Conservation (phyloP, 2,888 invertebrate genomes). For the Therioaphis trifolii region DNA sequence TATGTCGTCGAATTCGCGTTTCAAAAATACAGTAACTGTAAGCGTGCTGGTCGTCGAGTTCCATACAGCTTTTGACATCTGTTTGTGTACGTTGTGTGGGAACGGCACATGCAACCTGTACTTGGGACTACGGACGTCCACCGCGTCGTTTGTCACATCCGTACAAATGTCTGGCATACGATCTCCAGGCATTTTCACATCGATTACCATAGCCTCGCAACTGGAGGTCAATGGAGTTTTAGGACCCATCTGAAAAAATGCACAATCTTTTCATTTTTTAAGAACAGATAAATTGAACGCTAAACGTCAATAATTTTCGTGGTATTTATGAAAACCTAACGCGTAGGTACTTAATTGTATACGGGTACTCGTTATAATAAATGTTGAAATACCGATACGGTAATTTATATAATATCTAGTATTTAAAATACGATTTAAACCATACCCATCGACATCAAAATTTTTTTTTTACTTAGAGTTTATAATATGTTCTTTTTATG, state of each 20-base stretch:
- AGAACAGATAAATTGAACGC: no score
- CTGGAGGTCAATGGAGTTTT: conserved; percentile 83
- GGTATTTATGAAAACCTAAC: no score
- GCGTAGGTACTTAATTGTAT: no score
- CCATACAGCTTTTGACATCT: conserved; percentile 84
- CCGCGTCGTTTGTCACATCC: conserved; percentile 74
- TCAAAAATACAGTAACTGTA: conserved; percentile 78
- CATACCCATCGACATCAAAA: no score
- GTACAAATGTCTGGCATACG: conserved; percentile 80
- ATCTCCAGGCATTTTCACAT: conserved; percentile 81
- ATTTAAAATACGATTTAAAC: no score
- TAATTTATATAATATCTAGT: no score
- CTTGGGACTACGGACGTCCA: conserved; percentile 76
- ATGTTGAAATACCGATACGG: no score
- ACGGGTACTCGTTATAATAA: no score
- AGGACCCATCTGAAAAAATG: conserved; percentile 78
- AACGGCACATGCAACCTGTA: conserved; percentile 80
- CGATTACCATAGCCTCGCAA: conserved; percentile 88
- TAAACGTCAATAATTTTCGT: no score
- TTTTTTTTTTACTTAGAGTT: no score
- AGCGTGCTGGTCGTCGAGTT: conserved; percentile 76
- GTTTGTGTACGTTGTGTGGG: conserved; percentile 85
- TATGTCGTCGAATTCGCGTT: conserved; percentile 85
- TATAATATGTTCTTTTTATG: no score
- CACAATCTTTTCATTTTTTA: no score